These are phyloP conservation scores for Corydoras maculifer DNA, from an alignment of 2,113 vertebrate species.

Conservation along the genomic window DNA sequence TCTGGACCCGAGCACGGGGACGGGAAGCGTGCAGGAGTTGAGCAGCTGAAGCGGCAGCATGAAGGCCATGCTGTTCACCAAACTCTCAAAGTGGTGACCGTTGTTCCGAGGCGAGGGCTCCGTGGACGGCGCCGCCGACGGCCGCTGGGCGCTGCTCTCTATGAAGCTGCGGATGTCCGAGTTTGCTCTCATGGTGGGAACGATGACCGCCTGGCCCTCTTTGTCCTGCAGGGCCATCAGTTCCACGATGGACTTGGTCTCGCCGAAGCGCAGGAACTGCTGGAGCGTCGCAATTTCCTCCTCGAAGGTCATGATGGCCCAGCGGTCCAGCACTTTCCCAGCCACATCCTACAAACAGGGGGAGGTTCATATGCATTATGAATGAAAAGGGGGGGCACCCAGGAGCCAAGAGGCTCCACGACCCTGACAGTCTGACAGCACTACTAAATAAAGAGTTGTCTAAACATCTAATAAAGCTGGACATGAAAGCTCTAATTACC, in stretches of 20 bases:
- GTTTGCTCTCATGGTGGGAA: constrained; percentile 76
- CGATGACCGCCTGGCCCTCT: constrained; percentile 78
- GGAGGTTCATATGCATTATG: constrained; percentile 48
- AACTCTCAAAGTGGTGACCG: constrained; percentile 89
- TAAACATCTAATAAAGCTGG: constrained; percentile 45
- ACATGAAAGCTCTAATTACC: constrained; percentile 55
- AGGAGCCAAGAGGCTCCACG: constrained; percentile 41
- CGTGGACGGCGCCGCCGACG: constrained; percentile 60
- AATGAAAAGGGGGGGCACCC: constrained; percentile 38
- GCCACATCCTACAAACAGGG: constrained; percentile 75
- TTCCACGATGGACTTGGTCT: constrained; percentile 97
- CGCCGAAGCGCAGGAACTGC: constrained; percentile 96
- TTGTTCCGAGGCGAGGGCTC: constrained; percentile 71
- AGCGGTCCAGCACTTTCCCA: constrained; percentile 93
- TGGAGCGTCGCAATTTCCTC: constrained; percentile 92
- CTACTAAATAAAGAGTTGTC: constrained; percentile 54
- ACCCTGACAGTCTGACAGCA: constrained; percentile 47
- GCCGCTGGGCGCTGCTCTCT: constrained; percentile 78
- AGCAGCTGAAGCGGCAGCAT: constrained; percentile 93
- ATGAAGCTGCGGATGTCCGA: constrained; percentile 94
- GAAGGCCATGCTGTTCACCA: constrained; percentile 89
- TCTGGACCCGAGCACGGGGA: constrained; percentile 77
- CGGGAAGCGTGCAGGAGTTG: constrained; percentile 71
- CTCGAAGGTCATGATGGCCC: constrained; percentile 95
- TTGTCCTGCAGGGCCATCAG: constrained; percentile 95